These are phyloP conservation scores for Oligia fasciuncula DNA, from an alignment of 2,888 invertebrate genomes.

Conservation along the genomic window DNA sequence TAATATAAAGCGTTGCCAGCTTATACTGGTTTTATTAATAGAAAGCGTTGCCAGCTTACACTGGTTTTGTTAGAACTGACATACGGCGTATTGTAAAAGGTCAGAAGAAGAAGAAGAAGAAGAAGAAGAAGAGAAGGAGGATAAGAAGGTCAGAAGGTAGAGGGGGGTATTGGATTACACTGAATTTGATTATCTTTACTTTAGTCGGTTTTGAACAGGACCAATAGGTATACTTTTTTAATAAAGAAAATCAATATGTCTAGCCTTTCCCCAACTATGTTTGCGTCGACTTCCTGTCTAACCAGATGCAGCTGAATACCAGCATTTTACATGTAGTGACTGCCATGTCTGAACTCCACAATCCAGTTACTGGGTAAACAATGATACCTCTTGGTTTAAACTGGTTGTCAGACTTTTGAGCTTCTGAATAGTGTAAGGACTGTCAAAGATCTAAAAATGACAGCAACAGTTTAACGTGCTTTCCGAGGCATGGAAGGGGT, in stretches of 20 bases:
- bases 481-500: neutral
- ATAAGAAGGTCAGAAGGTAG: neutral
- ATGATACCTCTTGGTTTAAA: neutral
- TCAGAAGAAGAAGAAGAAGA: neutral
- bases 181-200: constrained; percentile 14
- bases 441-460: neutral
- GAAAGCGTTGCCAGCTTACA: neutral
- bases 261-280: neutral
- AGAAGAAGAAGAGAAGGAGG: neutral
- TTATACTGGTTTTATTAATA: neutral
- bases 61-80: too few species aligned
- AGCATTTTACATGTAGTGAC: too few species aligned
- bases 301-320: too few species aligned
- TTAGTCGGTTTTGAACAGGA: neutral
- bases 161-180: constrained; percentile 17
- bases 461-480: neutral
- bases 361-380: too few species aligned
- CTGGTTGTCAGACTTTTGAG: neutral
- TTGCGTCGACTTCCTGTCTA: too few species aligned
- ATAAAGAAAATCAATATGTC: neutral
- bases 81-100: neutral
- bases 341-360: too few species aligned
- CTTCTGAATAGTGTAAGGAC: neutral
- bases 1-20: neutral
- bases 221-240: neutral